Evolutionary conservation across 64 coral and sea anemone genomes (phyloP), one percentile per base, ranked within the genome.

Genomic region (Anthopleura sola): DNA sequence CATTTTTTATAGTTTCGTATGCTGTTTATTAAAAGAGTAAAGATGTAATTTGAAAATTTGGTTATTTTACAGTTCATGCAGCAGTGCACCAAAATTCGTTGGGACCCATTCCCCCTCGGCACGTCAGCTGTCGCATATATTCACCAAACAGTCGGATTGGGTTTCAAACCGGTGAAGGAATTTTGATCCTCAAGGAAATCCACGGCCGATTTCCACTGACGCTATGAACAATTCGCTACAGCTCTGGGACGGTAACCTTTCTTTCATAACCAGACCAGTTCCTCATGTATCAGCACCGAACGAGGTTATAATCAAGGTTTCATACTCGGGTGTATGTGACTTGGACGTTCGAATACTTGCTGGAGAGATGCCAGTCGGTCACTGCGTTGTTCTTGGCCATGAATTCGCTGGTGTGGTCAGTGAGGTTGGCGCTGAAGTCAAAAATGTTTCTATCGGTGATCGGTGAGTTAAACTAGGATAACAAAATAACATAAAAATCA

Each of bases 381-480:
- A 94, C 69, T 92, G 91, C 16, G 92, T 98, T 1, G 91, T 98
- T 37, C 88, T 92, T 32, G 96, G 96, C 24, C 96, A 98, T 14
- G 96, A 98, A 24, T 94, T 98, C 66, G 68, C 96, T 46, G 96
- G 96, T 32, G 96, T 98, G 76, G 87, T 98, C 3, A 94, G 89
- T 78, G 96, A 98, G 79, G 75, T 98, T 82, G 96, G 96, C 3
- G 49, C 80, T 37, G 89, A 91, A 10, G 96, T 98, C 33, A 98
- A 92, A 48, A 82, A 91, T 46, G 85, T 94, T 87, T 91, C 92
- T 80, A 78, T 94, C n/a, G 96, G 96, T 31, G 89, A 91, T 75
- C 84, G 96, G 96, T 98, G 85, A 76, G 74, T 88, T 66, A 20
- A 86, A 86, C 48, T 81, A 4, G 19, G 19, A 38, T 28, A 6